Conservation (phyloP, 1,140 invertebrate genomes). For the Pseudomyrmex concolor region DNA sequence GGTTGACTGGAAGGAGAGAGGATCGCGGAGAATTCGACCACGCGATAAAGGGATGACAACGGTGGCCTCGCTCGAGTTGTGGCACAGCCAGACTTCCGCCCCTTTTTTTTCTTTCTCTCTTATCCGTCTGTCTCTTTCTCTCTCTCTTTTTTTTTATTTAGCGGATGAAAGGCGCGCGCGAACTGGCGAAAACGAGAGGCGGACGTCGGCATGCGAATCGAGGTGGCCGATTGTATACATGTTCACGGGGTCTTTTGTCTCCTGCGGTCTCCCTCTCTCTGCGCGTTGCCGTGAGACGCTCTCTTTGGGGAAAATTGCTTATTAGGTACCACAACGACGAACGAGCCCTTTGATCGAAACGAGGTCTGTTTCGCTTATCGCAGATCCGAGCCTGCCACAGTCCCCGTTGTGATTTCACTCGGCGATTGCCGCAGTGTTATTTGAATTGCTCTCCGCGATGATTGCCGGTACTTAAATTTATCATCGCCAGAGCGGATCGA, state of each 20-base stretch:
- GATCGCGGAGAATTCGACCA: slow-evolving; percentile 64
- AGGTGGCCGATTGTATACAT: slow-evolving; percentile 29
- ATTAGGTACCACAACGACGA: slow-evolving; percentile 15
- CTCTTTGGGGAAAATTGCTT: slow-evolving; percentile 38
- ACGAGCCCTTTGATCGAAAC: slow-evolving; percentile 33
- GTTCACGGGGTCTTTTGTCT: slow-evolving; percentile 36
- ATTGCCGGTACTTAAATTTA: neutral
- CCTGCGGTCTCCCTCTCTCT: slow-evolving; percentile 2
- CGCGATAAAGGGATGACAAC: slow-evolving; percentile 70
- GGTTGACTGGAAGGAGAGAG: slow-evolving; percentile 44
- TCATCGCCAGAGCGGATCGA: neutral
- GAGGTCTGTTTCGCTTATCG: slow-evolving; percentile 17
- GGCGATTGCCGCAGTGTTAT: neutral
- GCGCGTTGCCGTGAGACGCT: neutral
- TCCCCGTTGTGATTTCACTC: slow-evolving; percentile 3
- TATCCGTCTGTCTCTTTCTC: neutral
- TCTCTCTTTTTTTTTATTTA: slow-evolving; percentile 33
- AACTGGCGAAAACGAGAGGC: slow-evolving; percentile 64
- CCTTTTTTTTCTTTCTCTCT: neutral
- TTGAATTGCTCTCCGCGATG: neutral
- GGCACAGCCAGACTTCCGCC: slow-evolving; percentile 45
- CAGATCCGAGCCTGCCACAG: neutral
- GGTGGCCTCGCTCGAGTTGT: slow-evolving; percentile 39
- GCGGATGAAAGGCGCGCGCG: slow-evolving; percentile 54
- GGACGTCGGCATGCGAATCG: slow-evolving; percentile 35